These are phyloP conservation scores for Drosophila truncata DNA, from an alignment of 1,140 invertebrate genomes.

Conservation along the genomic window DNA sequence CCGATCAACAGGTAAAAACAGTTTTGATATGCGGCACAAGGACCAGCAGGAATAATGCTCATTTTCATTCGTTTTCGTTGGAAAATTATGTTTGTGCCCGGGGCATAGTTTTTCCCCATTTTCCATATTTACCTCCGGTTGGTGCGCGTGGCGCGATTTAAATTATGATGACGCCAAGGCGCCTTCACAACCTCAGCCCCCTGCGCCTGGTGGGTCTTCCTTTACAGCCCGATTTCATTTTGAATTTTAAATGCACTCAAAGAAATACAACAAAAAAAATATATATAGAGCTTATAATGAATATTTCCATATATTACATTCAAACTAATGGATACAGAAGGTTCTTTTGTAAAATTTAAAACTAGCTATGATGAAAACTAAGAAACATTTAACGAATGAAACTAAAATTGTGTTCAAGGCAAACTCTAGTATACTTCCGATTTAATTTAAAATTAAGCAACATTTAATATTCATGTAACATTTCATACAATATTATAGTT, in stretches of 20 bases:
- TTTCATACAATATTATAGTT: neutral
- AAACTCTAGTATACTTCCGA: neutral
- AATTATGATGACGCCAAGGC: constrained; percentile 77
- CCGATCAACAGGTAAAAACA: constrained; percentile 75
- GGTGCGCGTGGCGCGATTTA: constrained; percentile 74
- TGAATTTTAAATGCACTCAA: constrained; percentile 27
- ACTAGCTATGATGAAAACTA: too few relatives aligned
- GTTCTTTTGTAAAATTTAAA: too few relatives aligned
- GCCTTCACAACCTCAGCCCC: constrained; percentile 10
- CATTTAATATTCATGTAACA: too few relatives aligned
- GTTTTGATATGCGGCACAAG: constrained; percentile 66
- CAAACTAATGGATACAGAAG: too few relatives aligned
- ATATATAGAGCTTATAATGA: too few relatives aligned
- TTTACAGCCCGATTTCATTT: constrained; percentile 26
- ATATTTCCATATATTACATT: too few relatives aligned
- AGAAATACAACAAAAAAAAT: neutral
- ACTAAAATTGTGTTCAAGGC: too few relatives aligned
- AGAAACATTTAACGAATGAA: too few relatives aligned
- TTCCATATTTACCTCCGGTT: constrained; percentile 39
- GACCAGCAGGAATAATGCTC: constrained; percentile 49
- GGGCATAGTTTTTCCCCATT: constrained; percentile 73
- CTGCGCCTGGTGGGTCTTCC: constrained; percentile 30
- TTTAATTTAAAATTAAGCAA: too few relatives aligned
- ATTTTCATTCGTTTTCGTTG: constrained; percentile 74
- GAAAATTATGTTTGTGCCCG: constrained; percentile 72